Conservation (phyloP, 2,888 invertebrate genomes). For the Drosophila melanocephala region DNA sequence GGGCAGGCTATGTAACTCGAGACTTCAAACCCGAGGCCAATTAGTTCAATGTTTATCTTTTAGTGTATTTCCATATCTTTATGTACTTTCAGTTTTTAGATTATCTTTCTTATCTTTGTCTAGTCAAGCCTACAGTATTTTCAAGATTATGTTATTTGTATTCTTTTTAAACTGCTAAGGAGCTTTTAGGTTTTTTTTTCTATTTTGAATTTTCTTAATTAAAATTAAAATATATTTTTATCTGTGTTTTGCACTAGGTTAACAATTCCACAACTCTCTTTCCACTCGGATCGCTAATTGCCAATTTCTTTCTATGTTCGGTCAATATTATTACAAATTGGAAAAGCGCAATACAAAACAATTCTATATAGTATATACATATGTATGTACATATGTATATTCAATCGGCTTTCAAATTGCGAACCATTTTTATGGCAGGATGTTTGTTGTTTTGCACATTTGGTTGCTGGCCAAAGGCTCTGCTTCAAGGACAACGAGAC, state of each 20-base stretch:
- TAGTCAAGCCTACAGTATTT: not conserved
- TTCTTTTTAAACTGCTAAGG: not conserved
- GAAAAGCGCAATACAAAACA: not conserved
- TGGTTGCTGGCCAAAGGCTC: constrained; percentile 16
- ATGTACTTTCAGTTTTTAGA: not conserved
- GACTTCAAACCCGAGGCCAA: not conserved
- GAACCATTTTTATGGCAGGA: constrained; percentile 16
- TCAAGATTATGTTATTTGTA: not conserved
- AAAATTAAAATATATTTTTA: not conserved
- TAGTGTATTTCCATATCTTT: not conserved
- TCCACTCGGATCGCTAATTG: not conserved
- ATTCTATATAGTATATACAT: not conserved
- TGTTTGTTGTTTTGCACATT: constrained; percentile 37
- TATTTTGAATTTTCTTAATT: not conserved
- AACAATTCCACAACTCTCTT: not conserved
- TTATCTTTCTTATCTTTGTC: not conserved
- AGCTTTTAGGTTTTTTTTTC: not conserved
- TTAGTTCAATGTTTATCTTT: not conserved
- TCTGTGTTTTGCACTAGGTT: not conserved
- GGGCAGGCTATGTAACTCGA: not conserved
- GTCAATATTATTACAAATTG: not conserved
- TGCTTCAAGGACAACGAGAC: constrained; percentile 11
- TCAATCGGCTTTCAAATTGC: constrained; percentile 1
- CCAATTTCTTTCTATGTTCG: not conserved
- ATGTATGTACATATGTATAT: not conserved